Base-by-base conservation (phyloP, 2,888 invertebrate genomes). In the Ochropleura plecta region DNA sequence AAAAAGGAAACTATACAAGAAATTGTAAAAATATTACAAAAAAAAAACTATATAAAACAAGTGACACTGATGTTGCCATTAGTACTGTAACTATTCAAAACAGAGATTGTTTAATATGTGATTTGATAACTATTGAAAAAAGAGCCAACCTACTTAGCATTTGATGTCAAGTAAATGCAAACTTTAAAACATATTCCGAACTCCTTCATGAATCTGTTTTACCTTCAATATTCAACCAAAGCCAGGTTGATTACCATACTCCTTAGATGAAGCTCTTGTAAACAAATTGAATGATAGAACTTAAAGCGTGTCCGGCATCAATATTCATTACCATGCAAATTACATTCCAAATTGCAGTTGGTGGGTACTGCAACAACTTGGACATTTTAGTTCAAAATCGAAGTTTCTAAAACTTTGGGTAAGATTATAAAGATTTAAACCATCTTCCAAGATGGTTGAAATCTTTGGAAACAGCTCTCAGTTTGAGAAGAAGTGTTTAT, bases 281-380 rank as follows among this genome's bases (percentile, higher is more conserved):
- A 7, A 82, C 77, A 65, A 76, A 76, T 76, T 76, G 69, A 76
- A 53, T 69, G n/a, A 59, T 55, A 14, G 20, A 81, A 57, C 51
- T 67, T 57, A 8, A 48, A 40, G 30, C 67, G 20, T 44, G 16
- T 9, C 48, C 14, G 42, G 9, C 53, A 70, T 73, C 46, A 69
- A 73, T 83, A 80, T 83, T 72, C 78, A 80, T 78, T 44, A 18
- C 18, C 57, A 80, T 79, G 82, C 40, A 70, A 63, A 82, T 82
- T 6, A 9, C 9, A 66, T 63, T 69, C 77, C 46, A 62, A 67
- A 77, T 70, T 72, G 68, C 73, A 72, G 51, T n/a, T 3, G 51
- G n/a, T 30, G 4, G 18, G 12, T 40, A 44, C 8, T 46, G 70
- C 62, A 51, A 16, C 30, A 60, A 70, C 51, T 74, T 70, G 9